phyloP scores from a whole-genome alignment of 2,797 vertebrate genomes.

The Hyperoplus immaculatus region DNA sequence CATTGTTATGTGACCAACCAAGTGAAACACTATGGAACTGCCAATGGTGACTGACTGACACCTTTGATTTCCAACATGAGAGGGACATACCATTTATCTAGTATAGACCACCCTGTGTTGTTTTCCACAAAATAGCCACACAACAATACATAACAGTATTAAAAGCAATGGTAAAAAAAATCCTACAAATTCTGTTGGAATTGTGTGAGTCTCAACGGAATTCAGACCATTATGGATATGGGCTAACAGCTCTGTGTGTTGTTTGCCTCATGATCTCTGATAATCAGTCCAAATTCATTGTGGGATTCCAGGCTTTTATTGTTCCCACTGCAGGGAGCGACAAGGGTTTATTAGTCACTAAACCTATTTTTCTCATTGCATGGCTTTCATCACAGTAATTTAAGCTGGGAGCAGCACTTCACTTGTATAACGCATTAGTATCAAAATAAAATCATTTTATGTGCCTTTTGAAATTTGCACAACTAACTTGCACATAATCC shows the following conservation, averaged over 20 bases:
- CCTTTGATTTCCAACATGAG: too few species aligned
- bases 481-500: constrained; percentile 39
- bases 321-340: constrained; percentile 8
- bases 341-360: constrained; percentile 20
- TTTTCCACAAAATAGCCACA: too few species aligned
- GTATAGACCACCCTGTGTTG: too few species aligned
- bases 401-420: background rate
- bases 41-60: too few species aligned
- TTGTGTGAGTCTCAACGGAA: too few species aligned
- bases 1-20: too few species aligned
- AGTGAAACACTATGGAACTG: too few species aligned
- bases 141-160: background rate
- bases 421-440: constrained; percentile 15
- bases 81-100: too few species aligned
- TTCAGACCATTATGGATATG: too few species aligned
- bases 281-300: constrained; percentile 5
- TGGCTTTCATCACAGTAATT: constrained; percentile 17
- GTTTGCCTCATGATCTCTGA: constrained; percentile 2
- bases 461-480: background rate
- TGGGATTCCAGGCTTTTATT: background rate
- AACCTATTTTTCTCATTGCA: constrained; percentile 6
- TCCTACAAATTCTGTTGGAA: background rate
- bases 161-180: background rate
- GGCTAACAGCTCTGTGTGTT: background rate
- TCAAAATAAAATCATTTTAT: background rate